A percentile compares a stretch with the other conserved stretches of the same genome.
phyloP scores from a whole-genome alignment of 2,113 vertebrate species.

The Climacteris rufus region DNA sequence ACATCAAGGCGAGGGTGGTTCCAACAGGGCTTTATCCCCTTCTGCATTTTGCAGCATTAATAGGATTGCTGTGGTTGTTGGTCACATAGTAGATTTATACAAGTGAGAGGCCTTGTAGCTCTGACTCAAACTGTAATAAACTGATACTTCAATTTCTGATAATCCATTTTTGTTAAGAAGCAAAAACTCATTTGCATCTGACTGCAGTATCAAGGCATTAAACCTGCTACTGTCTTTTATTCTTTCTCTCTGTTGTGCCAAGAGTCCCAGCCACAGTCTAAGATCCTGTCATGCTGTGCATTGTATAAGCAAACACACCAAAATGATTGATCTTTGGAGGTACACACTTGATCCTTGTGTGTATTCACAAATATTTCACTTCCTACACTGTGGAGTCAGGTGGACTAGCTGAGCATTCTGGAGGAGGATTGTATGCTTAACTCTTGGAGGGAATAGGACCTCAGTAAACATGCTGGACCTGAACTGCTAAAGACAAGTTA shows the following conservation, averaged over 20 bases:
- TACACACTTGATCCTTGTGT: neutral
- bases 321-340: neutral
- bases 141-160: neutral
- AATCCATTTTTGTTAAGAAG: neutral
- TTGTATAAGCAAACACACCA: neutral
- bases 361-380: neutral
- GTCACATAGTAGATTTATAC: neutral
- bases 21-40: neutral
- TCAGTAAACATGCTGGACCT: neutral
- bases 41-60: neutral
- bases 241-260: neutral
- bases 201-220: neutral
- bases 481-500: neutral
- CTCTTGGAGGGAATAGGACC: neutral
- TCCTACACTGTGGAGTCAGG: neutral
- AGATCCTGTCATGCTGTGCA: neutral
- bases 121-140: neutral
- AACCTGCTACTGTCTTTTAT: neutral
- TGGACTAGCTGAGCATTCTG: neutral
- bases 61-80: neutral
- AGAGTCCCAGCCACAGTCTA: neutral
- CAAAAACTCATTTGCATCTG: accelerated
- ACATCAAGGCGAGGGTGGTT: neutral
- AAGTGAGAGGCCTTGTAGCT: neutral
- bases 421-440: neutral